phyloP scores from a whole-genome alignment of 2,797 vertebrate genomes.

The Melopsittacus undulatus region DNA sequence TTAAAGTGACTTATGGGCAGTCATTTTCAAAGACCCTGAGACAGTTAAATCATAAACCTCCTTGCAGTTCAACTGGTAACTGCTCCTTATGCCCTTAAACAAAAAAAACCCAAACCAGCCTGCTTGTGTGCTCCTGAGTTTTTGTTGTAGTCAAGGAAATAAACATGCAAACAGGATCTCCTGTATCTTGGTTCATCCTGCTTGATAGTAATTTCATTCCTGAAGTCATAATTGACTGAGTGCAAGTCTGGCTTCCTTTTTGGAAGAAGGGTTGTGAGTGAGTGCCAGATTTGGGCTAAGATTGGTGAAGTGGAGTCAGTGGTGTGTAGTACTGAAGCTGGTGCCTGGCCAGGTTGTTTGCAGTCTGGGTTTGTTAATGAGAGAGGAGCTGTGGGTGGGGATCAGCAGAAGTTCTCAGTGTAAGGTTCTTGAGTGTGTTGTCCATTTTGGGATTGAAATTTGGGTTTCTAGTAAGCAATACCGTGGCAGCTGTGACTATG shows the following conservation, averaged over 20 bases:
- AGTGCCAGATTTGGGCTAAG: not conserved
- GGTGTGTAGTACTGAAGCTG: not conserved
- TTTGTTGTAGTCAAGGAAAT: slow-evolving; percentile 30
- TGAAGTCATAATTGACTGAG: not conserved
- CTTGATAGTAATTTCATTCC: slow-evolving; percentile 1
- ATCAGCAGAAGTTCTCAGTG: not conserved
- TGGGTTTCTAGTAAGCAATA: not conserved
- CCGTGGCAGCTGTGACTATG: rapidly evolving
- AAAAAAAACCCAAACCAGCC: not conserved
- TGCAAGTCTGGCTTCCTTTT: not conserved
- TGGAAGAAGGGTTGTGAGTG: rapidly evolving
- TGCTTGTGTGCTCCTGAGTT: not conserved
- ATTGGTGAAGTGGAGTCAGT: not conserved
- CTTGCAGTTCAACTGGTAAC: not conserved
- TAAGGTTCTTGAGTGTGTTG: not conserved
- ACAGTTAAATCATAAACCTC: not conserved
- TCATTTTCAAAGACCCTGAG: not conserved
- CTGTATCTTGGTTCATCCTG: slow-evolving; percentile 9
- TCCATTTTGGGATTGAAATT: not conserved
- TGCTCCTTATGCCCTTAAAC: not conserved
- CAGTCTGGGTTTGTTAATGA: not conserved
- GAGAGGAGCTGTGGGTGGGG: not conserved
- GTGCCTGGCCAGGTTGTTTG: not conserved
- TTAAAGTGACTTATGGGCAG: not conserved
- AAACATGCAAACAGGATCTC: slow-evolving; percentile 40